Base-by-base conservation (phyloP, 2,113 vertebrate genomes). In the Hippolais icterina region DNA sequence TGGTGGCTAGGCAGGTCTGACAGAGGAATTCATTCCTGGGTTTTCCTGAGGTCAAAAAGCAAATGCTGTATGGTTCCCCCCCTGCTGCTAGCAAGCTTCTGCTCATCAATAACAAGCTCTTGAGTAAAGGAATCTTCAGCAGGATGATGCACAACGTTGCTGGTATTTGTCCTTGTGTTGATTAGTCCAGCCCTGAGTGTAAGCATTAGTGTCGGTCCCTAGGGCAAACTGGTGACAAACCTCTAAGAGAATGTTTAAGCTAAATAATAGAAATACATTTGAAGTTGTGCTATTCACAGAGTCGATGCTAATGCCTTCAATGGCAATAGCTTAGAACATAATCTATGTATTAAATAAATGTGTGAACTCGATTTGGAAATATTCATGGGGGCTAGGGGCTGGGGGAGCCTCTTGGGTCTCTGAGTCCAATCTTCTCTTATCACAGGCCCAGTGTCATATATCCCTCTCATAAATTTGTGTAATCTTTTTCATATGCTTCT, bases 361-460 rank as follows among this genome's bases (percentile, higher is more conserved):
- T 91, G 24, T 90, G 77, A 93, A 94, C 74, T 94, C 50, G 82
- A 96, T 96, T 95, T 96, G 33, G 59, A 95, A 91, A 79, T 91
- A 80, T 72, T 81, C n/a, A 19, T 35, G 76, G 35, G 27, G 57
- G 23, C 85, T 76, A 77, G 65, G 61, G 33, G 19, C 37, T 92
- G 25, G 17, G 77, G 42, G 23, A 77, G 14, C 37, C 75, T 90
- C 75, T 90, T 72, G 75, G 46, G 53, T 92, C 41, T 79, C 72
- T 80, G 49, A 77, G 54, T 85, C 53, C 75, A 65, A 2, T 85
- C 68, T 41, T 85, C 33, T 70, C 29, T 84, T 87, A 82, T 89
- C 84, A 68, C 47, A 87, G 37, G 23, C 39, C 46, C n/a, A 63
- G 7, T 79, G 88, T 79, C 70, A 87, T 57, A 49, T 83, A 95